phyloP scores from a whole-genome alignment of 2,797 vertebrate genomes.

The Babyrousa celebensis region DNA sequence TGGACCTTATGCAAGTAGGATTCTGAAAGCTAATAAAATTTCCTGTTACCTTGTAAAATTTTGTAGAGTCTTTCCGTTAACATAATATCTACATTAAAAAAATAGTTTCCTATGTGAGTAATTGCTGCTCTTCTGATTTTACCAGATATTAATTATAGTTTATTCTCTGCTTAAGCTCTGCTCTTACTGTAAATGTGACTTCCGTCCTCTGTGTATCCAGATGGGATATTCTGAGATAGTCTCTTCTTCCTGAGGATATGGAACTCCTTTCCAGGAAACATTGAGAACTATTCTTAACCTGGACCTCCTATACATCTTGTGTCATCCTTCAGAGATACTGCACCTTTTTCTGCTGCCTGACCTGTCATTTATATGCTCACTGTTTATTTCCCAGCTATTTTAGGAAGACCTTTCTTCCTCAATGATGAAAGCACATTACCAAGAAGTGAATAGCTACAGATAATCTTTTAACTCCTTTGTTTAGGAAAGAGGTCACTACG shows the following conservation, averaged over 20 bases:
- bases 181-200: conserved; percentile 68
- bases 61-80: not conserved
- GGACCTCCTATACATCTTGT: conserved; percentile 72
- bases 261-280: conserved; percentile 82
- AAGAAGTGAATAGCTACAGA: conserved; percentile 34
- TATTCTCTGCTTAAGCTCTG: conserved; percentile 58
- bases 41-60: not conserved
- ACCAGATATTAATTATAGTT: conserved; percentile 67
- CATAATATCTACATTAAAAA: not conserved
- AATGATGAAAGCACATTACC: conserved; percentile 49
- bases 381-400: conserved; percentile 84
- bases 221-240: conserved; percentile 81
- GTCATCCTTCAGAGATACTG: conserved; percentile 77
- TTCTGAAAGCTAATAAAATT: conserved; percentile 45
- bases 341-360: conserved; percentile 63
- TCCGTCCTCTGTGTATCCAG: conserved; percentile 77
- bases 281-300: conserved; percentile 83
- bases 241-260: conserved; percentile 84
- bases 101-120: conserved; percentile 38
- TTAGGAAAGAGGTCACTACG: conserved; percentile 55
- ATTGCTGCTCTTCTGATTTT: conserved; percentile 54
- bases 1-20: not conserved
- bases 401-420: conserved; percentile 77
- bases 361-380: not conserved
- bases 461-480: conserved; percentile 71